A percentile compares a stretch with the other conserved stretches of the same genome.
Conservation (phyloP, 2,113 vertebrate species). For the Macquaria ambigua region DNA sequence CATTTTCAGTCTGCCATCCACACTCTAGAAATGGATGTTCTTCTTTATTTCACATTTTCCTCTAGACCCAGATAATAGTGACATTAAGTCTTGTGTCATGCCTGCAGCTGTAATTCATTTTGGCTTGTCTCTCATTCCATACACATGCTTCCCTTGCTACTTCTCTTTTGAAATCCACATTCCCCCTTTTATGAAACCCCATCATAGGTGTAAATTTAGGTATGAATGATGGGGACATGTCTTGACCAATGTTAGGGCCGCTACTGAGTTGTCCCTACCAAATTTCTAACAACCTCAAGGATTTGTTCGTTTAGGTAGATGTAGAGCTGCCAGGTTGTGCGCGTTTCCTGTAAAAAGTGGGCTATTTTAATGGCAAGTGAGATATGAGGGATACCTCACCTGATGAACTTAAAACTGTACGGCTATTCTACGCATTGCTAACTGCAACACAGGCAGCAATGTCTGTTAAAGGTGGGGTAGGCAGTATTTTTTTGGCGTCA, state of each 20-base stretch:
- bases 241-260: not conserved
- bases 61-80: slow-evolving; percentile 19
- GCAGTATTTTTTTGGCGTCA: no score
- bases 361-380: not conserved
- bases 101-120: slow-evolving; percentile 32
- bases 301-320: no score
- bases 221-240: not conserved
- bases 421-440: not conserved
- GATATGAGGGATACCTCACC: not conserved
- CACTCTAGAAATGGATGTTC: slow-evolving; percentile 16
- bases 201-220: not conserved
- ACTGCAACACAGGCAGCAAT: not conserved
- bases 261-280: not conserved
- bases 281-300: not conserved
- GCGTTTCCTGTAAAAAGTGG: not conserved
- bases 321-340: not conserved
- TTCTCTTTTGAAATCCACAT: not conserved
- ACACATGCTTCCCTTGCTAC: not conserved
- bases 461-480: not conserved
- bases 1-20: slow-evolving; percentile 7
- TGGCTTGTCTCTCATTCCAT: not conserved
- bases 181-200: not conserved
- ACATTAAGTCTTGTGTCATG: slow-evolving; percentile 28
- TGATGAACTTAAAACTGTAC: not conserved
- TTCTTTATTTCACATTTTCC: slow-evolving; percentile 21